phyloP scores from a whole-genome alignment of 1,140 invertebrate species.

The Samia ricini region DNA sequence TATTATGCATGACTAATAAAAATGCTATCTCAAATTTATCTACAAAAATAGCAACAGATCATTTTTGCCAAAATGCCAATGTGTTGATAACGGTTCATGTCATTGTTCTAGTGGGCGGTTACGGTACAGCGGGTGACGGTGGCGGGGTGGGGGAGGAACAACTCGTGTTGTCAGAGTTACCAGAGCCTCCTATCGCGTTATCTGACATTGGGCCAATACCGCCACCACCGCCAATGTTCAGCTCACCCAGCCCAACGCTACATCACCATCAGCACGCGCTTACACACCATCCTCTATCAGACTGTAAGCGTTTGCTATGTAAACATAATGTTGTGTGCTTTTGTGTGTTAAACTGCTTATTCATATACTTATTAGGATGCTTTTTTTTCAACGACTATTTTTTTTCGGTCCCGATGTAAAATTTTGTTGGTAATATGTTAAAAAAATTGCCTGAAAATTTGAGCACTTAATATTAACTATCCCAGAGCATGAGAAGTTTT shows the following conservation, averaged over 20 bases:
- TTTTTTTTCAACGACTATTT: too few relatives aligned
- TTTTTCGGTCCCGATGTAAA: too few relatives aligned
- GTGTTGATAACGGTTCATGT: neutral
- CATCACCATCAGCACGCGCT: conserved; percentile 66
- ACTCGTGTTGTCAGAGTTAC: conserved; percentile 89
- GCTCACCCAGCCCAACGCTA: conserved; percentile 89
- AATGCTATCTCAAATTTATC: too few relatives aligned
- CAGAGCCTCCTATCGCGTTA: conserved; percentile 93
- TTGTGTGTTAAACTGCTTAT: too few relatives aligned
- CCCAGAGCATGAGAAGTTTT: too few relatives aligned
- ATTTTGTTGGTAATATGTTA: too few relatives aligned
- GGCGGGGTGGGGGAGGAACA: conserved; percentile 69
- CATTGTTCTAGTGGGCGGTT: conserved; percentile 45
- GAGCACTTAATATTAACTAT: too few relatives aligned
- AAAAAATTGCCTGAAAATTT: too few relatives aligned
- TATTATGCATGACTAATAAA: too few relatives aligned
- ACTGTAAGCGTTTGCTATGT: conserved; percentile 61
- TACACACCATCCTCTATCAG: conserved; percentile 62
- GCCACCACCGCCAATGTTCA: conserved; percentile 96
- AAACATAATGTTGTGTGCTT: too few relatives aligned
- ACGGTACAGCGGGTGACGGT: conserved; percentile 43
- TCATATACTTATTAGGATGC: too few relatives aligned
- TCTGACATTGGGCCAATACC: conserved; percentile 96
- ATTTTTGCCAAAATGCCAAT: neutral
- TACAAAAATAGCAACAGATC: too few relatives aligned